Conservation (phyloP, 2,113 vertebrate species). For the Platysternon megacephalum region DNA sequence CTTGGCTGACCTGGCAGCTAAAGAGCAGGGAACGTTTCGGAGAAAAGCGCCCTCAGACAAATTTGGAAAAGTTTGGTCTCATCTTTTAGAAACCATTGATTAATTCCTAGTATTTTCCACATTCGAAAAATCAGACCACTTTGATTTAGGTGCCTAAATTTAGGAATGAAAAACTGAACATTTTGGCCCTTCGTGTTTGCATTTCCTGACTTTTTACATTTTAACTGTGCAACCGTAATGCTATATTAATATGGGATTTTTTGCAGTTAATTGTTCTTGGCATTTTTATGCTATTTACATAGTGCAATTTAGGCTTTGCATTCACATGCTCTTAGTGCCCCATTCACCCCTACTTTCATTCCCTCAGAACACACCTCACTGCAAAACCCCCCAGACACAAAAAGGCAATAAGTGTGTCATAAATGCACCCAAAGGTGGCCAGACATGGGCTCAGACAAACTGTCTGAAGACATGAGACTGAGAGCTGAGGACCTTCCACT, state of each 20-base stretch:
- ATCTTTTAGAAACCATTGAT: no score
- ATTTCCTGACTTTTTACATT: not conserved
- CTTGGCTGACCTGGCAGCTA: no score
- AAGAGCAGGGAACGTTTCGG: no score
- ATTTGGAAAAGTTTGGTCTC: no score
- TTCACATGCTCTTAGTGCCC: not conserved
- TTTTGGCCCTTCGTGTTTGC: not conserved
- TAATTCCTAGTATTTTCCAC: no score
- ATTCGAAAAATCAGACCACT: no score
- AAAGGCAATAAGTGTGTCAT: not conserved
- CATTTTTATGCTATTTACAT: not conserved
- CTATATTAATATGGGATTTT: not conserved
- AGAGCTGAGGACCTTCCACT: not conserved
- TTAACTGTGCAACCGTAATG: not conserved
- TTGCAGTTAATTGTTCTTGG: not conserved
- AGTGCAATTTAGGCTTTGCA: not conserved
- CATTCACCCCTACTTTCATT: not conserved
- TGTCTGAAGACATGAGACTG: not conserved
- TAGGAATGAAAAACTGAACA: not conserved
- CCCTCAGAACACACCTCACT: not conserved
- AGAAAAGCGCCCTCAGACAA: no score
- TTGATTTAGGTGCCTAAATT: not conserved
- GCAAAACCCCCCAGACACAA: not conserved
- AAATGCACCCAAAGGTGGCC: not conserved
- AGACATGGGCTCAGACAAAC: not conserved